Evolutionary conservation across 1,140 invertebrate genomes (phyloP), one percentile per base, ranked within the genome.

Genomic region (Cylas formicarius): DNA sequence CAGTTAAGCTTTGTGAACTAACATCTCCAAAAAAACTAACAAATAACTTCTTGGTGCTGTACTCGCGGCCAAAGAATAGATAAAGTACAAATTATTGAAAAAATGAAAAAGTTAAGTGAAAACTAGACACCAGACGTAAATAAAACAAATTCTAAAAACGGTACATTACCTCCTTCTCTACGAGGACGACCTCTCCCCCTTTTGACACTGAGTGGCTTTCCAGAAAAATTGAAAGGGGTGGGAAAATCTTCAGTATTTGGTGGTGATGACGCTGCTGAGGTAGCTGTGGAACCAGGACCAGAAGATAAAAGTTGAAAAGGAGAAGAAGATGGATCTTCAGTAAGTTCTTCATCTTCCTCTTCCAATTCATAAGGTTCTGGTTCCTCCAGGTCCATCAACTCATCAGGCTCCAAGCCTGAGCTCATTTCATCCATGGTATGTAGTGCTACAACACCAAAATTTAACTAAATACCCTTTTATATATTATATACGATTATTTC

Each of bases 101-200:
- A 35, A 26, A 21, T 11, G 39, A 31, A 5, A 31, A 5, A 31
- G 13, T 11, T 6, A 31, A n/a, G 13, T 31, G 4, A 31, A 31
- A 31, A 31, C 29, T 6, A 31, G 18, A 6, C 24, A 26, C 8
- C 24, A 26, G 8, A n/a, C 24, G n/a, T 26, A n/a, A n/a, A 2
- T 26, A 22, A 26, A 39, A 39, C 23, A 39, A 9, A 9, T 32
- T 39, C 27, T 39, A n/a, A 29, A 18, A n/a, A n/a, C n/a, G n/a
- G n/a, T n/a, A 24, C 36, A 47, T 68, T 71, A 57, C 69, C 67
- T 47, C 76, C 73, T 60, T 84, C 81, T 60, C 83, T 81, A 34
- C 80, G 69, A 3, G 81, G 82, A 52, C 82, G 67, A 2, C 82
- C 82, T 22, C 81, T 78, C 16, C 81, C 81, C 35, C 81, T 69